Evolutionary conservation across 1,140 invertebrate genomes (phyloP).

Genomic region (Euglossa dilemma): DNA sequence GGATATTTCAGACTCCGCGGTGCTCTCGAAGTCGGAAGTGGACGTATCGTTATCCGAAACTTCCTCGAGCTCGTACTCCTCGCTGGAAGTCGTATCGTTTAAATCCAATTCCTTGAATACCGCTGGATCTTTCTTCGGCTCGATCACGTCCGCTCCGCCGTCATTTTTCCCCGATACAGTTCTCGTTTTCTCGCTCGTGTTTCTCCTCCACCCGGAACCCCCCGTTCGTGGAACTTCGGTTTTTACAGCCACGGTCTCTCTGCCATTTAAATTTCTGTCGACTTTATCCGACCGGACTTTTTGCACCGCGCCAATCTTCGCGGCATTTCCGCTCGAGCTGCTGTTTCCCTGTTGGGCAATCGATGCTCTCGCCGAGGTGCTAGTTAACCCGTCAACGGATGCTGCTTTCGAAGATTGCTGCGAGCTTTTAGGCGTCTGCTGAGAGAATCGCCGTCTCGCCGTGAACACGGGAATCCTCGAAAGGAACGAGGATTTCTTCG

Average conservation of each 20-base stretch:
- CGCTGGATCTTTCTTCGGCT: not conserved
- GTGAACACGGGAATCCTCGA: slow-evolving; percentile 76
- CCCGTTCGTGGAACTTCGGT: not conserved
- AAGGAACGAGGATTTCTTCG: slow-evolving; percentile 56
- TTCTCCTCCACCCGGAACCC: not conserved
- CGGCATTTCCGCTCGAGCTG: not conserved
- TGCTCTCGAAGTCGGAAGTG: slow-evolving; percentile 51
- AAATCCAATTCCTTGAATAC: not conserved
- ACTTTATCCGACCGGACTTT: not conserved
- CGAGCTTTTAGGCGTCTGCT: not conserved
- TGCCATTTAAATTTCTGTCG: not conserved
- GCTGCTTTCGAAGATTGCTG: not conserved
- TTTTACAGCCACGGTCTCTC: not conserved
- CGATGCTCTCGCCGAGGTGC: not conserved
- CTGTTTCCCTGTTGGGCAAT: not conserved
- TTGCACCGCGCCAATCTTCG: not conserved
- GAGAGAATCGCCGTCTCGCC: slow-evolving; percentile 28
- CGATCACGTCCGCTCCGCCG: not conserved
- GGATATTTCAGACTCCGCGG: slow-evolving; percentile 48
- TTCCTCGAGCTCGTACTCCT: slow-evolving; percentile 51
- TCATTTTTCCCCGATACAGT: not conserved
- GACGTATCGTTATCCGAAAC: slow-evolving; percentile 31
- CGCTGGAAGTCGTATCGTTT: slow-evolving; percentile 57
- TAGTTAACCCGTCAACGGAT: not conserved
- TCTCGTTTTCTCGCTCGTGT: not conserved